phyloP scores from a whole-genome alignment of 2,113 vertebrate genomes.

The Mixornis gularis region DNA sequence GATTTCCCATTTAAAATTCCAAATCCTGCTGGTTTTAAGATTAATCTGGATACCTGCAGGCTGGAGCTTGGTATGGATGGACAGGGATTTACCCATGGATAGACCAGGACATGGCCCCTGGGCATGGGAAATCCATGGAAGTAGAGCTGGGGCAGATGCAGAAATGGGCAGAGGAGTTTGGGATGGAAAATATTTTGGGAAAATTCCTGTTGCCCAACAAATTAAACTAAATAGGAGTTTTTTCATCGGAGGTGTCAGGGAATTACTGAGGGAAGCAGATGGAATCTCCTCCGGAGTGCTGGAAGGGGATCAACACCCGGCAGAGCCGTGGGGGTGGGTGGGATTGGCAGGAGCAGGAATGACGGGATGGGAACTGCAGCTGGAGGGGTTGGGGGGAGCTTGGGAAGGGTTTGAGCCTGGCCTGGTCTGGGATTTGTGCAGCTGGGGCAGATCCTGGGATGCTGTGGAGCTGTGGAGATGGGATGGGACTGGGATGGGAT shows the following conservation, averaged over 20 bases:
- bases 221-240: not conserved
- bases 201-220: conserved; percentile 7
- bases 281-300: not conserved
- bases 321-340: not conserved
- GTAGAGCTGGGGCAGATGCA: not conserved
- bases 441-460: not conserved
- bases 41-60: not conserved
- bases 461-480: not conserved
- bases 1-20: not conserved
- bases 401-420: rapidly evolving
- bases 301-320: conserved; percentile 3
- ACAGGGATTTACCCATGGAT: not conserved
- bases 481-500: not conserved
- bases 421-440: not conserved
- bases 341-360: not conserved
- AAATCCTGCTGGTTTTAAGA: not conserved
- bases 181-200: not conserved
- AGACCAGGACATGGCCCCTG: not conserved
- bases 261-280: conserved; percentile 27
- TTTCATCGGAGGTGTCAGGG: not conserved
- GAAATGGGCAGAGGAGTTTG: not conserved
- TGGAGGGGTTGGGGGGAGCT: not conserved
- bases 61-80: not conserved
- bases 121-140: rapidly evolving
- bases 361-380: not conserved